Evolutionary conservation across 2,113 vertebrate species (phyloP).

Genomic region (Elachura formosa): DNA sequence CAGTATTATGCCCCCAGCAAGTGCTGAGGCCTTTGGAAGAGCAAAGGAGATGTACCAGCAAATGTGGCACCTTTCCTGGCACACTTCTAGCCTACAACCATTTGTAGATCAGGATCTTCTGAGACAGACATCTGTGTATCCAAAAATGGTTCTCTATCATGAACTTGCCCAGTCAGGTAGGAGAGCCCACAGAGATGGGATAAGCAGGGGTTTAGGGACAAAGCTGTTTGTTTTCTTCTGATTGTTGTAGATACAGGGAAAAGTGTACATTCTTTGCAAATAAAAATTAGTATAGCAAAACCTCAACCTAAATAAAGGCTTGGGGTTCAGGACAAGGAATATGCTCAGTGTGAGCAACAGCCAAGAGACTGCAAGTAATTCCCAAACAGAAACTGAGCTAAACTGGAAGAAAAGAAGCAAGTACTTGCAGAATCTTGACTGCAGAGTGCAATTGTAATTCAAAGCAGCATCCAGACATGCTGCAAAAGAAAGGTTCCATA

Average conservation of each 20-base stretch:
- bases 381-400: background rate
- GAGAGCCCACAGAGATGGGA: background rate
- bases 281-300: background rate
- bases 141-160: background rate
- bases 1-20: background rate
- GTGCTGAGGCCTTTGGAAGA: background rate
- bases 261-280: background rate
- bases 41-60: background rate
- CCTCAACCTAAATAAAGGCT: background rate
- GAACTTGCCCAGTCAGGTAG: background rate
- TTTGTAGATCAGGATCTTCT: background rate
- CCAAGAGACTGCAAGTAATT: background rate
- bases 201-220: background rate
- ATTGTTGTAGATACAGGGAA: background rate
- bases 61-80: background rate
- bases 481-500: background rate
- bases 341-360: background rate
- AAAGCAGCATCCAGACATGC: background rate
- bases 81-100: background rate
- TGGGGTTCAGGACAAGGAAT: background rate
- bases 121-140: accelerated
- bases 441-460: background rate
- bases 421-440: background rate
- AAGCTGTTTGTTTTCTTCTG: background rate
- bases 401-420: background rate